phyloP scores from a whole-genome alignment of 2,888 invertebrate species.

The Zygothrica quintamaculata region DNA sequence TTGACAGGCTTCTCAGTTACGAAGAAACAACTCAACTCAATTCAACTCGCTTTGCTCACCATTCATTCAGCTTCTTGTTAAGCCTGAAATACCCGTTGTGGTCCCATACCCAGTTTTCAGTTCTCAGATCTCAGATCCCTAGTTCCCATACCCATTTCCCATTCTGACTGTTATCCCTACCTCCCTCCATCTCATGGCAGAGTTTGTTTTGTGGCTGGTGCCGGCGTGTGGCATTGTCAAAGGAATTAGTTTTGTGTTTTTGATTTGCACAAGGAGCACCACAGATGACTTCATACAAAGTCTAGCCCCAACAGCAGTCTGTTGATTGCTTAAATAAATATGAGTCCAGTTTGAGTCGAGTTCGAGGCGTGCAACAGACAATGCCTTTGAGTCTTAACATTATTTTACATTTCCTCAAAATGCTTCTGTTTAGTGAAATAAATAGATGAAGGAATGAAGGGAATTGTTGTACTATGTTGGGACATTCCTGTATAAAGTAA shows the following conservation, averaged over 20 bases:
- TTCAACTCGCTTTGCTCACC: conserved; percentile 17
- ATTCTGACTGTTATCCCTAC: conserved; percentile 9
- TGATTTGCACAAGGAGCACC: conserved; percentile 71
- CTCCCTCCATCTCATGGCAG: conserved; percentile 1
- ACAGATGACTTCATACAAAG: conserved; percentile 31
- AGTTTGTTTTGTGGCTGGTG: conserved; percentile 38
- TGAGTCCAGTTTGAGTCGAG: conserved; percentile 64
- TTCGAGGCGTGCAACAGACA: conserved; percentile 68
- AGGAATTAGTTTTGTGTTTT: conserved; percentile 79
- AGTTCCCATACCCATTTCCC: conserved; percentile 14
- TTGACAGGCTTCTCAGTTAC: conserved; percentile 65
- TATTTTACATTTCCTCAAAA: conserved; percentile 52
- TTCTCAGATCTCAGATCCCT: conserved; percentile 11
- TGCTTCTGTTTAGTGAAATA: background rate
- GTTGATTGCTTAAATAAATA: conserved; percentile 77
- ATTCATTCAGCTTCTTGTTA: conserved; percentile 33
- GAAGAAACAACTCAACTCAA: conserved; percentile 37
- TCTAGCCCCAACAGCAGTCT: conserved; percentile 59
- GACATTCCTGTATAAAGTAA: conserved; percentile 40
- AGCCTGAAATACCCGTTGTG: conserved; percentile 38
- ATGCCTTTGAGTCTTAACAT: conserved; percentile 70
- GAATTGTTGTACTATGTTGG: too few relatives aligned
- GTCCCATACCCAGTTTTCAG: background rate
- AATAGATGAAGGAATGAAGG: conserved; percentile 2
- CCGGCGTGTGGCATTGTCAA: conserved; percentile 76